Base-by-base conservation (phyloP, 1,140 invertebrate genomes). In the Heliconius hewitsoni region DNA sequence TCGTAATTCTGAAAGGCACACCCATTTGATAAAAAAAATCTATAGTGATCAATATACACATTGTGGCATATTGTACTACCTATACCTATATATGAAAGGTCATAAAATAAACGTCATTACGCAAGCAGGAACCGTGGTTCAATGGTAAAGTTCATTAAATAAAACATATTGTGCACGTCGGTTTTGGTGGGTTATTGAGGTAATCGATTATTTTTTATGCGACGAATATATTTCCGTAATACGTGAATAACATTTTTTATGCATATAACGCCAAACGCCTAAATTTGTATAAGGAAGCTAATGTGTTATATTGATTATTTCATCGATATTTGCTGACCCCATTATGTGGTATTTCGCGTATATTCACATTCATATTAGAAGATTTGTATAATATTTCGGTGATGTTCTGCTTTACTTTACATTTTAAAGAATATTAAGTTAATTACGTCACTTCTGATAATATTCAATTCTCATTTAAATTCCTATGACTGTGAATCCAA, bases 41-140 rank as follows among this genome's bases (percentile, higher is more conserved):
- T 52, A 19, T 52, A 6, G 50, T 8, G 6, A 8, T 6, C 50
- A 52, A 52, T 52, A 52, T 18, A 5, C 6, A 52, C 11, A 23
- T 2, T 9, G 0, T 23, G 6, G 8, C 8, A 37, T 37, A 34
- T 34, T 34, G 5, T 34, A 34, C 34, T 34, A 34, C 55, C 18
- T 57, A 60, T 60, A 60, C 19, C 55, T 60, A 23, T 60, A 60
- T 27, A 23, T 23, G n/a, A n/a, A 60, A 2, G n/a, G 9, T 60
- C 27, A 60, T 60, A 23, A 23, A 60, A 60, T 60, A 60, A 60
- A 60, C 19, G 23, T 66, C 27, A 66, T 66, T 66, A 66, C 2
- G 27, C 30, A 66, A 66, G 27, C 60, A 66, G 60, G 60, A 66
- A 66, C 60, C 60, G 60, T 66, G 60, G 60, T 66, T 66, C 60